phyloP scores from a whole-genome alignment of 2,888 invertebrate genomes.

The Sarcophaga subvicina region DNA sequence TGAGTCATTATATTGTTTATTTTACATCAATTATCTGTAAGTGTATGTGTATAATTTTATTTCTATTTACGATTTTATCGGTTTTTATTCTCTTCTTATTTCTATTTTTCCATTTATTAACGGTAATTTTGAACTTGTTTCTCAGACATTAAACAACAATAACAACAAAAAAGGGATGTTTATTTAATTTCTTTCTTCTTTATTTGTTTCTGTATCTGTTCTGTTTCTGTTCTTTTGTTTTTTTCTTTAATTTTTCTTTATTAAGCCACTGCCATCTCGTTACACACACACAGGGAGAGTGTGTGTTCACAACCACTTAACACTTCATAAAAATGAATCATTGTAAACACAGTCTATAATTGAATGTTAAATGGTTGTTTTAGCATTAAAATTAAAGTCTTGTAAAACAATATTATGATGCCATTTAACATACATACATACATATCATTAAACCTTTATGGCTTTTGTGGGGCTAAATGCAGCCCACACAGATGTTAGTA shows the following conservation, averaged over 20 bases:
- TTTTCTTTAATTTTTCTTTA: neutral
- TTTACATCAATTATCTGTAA: conserved; percentile 22
- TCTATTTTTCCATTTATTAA: conserved; percentile 3
- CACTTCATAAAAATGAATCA: conserved; percentile 53
- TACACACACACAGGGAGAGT: neutral
- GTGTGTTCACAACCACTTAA: conserved; percentile 42
- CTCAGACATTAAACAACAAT: conserved; percentile 4
- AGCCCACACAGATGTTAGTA: neutral
- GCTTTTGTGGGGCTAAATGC: neutral
- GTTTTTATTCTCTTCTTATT: neutral
- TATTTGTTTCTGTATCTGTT: neutral
- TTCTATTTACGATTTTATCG: conserved; percentile 6
- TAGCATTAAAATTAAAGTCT: conserved; percentile 40
- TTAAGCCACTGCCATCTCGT: neutral
- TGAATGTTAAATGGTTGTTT: conserved; percentile 38
- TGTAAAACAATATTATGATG: conserved; percentile 37
- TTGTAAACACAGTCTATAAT: conserved; percentile 31
- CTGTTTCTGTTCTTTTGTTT: neutral
- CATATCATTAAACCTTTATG: conserved; percentile 22
- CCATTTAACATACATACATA: conserved; percentile 9
- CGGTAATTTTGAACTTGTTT: conserved; percentile 44
- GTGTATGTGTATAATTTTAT: neutral
- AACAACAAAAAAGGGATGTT: neutral
- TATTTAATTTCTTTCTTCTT: neutral
- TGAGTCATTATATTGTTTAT: conserved; percentile 33